Base-by-base conservation (phyloP, 2,888 invertebrate genomes). In the Leptinotarsa tumamoca region DNA sequence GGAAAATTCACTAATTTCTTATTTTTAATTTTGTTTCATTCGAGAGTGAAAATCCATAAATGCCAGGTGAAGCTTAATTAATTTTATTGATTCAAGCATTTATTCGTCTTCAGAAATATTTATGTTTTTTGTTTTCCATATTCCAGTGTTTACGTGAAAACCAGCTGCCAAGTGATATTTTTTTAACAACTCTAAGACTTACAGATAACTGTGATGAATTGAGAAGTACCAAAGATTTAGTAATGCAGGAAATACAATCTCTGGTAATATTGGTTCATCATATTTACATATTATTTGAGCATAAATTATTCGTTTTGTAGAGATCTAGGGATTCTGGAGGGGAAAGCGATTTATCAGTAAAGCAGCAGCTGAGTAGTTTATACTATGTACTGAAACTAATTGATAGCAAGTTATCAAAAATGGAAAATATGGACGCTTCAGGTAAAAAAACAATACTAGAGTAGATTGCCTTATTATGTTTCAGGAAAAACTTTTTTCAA, bases 241-340 rank as follows among this genome's bases (percentile, higher is more conserved):
- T 97, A 23, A 92, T 92, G 82, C 94, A 94, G 84, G 96, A 97
- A 89, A 95, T 96, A 87, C 93, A 93, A 80, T 91, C 92, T 86
- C 87, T 94, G 85, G 93, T 93, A 87, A 89, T 89, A 43, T 43
- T 43, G 85, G 43, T 50, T 4, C 13, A 23, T 27, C n/a, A 50
- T 5, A 56, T 67, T 33, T 5, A 58, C 18, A 15, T 17, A 61
- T 50, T 67, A 17, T 33, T 67, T 71, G 43, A 1, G 10, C 3
- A 54, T 54, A 18, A 56, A 70, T 75, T 67, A 10, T 69, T 72
- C 17, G 23, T 68, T 84, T 68, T 84, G 66, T 79, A 92, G 90
- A 92, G 96, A 86, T 96, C 96, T 7, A 92, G 93, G 85, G 97
- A 97, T 89, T 94, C 94, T 33, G 96, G 95, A 0, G 95, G 95